Evolutionary conservation across 1,140 invertebrate species (phyloP).

Genomic region (Lasioglossum baleicum): DNA sequence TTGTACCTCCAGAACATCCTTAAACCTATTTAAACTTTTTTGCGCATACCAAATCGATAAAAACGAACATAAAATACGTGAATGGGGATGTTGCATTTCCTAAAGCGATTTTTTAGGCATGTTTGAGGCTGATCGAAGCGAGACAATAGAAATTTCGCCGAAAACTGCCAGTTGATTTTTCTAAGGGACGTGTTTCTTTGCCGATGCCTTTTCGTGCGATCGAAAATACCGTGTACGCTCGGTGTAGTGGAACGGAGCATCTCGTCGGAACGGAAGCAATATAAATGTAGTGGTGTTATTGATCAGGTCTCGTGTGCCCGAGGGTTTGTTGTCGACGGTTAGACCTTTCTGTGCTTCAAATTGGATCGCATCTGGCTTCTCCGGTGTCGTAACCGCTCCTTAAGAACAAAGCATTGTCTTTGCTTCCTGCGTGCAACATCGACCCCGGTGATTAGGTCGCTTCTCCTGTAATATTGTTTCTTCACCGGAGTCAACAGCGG

Average conservation of each 20-base stretch:
- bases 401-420: conserved; percentile 15
- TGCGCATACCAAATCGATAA: too few species aligned
- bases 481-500: not conserved
- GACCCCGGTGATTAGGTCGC: not conserved
- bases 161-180: too few species aligned
- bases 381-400: conserved; percentile 14
- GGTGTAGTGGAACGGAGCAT: not conserved
- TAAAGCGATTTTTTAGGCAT: too few species aligned
- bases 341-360: conserved; percentile 8
- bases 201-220: not conserved
- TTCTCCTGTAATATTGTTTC: not conserved
- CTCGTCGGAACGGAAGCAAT: conserved; percentile 1
- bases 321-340: not conserved
- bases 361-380: not conserved
- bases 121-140: too few species aligned
- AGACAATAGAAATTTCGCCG: too few species aligned
- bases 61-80: too few species aligned
- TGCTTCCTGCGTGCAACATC: not conserved
- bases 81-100: too few species aligned
- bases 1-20: too few species aligned
- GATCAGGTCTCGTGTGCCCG: not conserved
- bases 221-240: not conserved
- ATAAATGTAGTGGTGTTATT: not conserved
- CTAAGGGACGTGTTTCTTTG: too few species aligned
- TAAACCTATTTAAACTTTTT: too few species aligned